Evolutionary conservation across 2,113 vertebrate species (phyloP).

Genomic region (Cyprinodon variegatus): DNA sequence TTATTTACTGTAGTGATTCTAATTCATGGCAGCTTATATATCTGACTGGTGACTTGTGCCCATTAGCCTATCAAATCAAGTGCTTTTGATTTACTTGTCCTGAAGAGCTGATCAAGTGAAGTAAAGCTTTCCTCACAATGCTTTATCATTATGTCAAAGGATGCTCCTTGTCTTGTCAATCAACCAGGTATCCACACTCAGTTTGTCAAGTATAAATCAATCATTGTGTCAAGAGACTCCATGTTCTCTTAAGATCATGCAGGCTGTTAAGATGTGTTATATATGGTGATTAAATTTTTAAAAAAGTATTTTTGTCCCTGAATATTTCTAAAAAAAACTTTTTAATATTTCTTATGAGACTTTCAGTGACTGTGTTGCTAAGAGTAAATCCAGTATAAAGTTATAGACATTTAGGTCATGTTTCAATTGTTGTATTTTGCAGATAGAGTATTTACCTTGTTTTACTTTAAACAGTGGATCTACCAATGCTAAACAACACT

Average conservation of each 20-base stretch:
- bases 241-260: not conserved
- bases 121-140: not conserved
- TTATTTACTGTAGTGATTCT: not conserved
- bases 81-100: not conserved
- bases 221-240: not conserved
- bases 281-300: not conserved
- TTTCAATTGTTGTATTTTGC: not conserved
- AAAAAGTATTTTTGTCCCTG: not conserved
- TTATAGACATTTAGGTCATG: too few species aligned
- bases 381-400: too few species aligned
- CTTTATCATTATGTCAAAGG: not conserved
- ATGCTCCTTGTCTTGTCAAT: not conserved
- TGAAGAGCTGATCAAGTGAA: not conserved
- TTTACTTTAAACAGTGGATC: too few species aligned
- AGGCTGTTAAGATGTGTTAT: not conserved
- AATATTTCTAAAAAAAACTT: too few species aligned
- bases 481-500: too few species aligned
- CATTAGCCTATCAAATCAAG: not conserved
- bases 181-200: not conserved
- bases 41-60: not conserved
- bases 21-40: not conserved
- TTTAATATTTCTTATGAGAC: too few species aligned
- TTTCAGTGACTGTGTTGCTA: too few species aligned
- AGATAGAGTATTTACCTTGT: too few species aligned
- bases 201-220: too few species aligned